phyloP scores from a whole-genome alignment of 2,113 vertebrate species.

The Cryptotis parvus region DNA sequence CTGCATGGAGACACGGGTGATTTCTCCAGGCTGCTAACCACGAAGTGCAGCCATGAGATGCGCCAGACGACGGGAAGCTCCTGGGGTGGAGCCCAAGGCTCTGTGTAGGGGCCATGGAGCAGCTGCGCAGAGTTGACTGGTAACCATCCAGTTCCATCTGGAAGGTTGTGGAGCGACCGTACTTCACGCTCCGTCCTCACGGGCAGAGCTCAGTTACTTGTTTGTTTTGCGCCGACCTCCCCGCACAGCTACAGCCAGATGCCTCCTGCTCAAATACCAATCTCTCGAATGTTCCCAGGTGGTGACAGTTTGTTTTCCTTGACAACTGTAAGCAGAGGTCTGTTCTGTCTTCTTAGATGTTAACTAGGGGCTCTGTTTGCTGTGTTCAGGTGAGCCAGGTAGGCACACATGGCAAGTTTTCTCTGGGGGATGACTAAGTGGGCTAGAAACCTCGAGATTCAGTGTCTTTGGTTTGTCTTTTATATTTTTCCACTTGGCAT shows the following conservation, averaged over 20 bases:
- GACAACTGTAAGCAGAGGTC: neutral
- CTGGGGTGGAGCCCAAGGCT: too few species aligned
- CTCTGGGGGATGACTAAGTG: neutral
- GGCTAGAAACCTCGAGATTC: neutral
- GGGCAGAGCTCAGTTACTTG: neutral
- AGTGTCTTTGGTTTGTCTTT: neutral
- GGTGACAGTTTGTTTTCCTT: constrained; percentile 4
- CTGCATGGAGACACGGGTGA: neutral
- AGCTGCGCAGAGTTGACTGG: neutral
- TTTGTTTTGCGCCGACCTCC: constrained; percentile 9
- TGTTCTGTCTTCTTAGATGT: neutral
- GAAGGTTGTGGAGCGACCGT: neutral
- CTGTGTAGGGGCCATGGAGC: too few species aligned
- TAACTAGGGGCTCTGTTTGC: neutral
- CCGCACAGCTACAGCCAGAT: neutral
- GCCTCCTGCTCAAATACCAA: constrained; percentile 2
- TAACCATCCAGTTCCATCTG: neutral
- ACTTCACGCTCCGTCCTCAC: constrained; percentile 6
- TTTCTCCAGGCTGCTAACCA: neutral
- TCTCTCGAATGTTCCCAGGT: constrained; percentile 16
- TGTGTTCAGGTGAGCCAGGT: neutral
- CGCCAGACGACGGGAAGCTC: too few species aligned
- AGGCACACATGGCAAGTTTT: neutral
- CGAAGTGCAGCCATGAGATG: neutral
- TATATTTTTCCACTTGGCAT: neutral